Percentiles rank a stretch among this genome's conserved stretches.
phyloP scores from a whole-genome alignment of 2,888 invertebrate species.

The Ophonus ardosiacus region DNA sequence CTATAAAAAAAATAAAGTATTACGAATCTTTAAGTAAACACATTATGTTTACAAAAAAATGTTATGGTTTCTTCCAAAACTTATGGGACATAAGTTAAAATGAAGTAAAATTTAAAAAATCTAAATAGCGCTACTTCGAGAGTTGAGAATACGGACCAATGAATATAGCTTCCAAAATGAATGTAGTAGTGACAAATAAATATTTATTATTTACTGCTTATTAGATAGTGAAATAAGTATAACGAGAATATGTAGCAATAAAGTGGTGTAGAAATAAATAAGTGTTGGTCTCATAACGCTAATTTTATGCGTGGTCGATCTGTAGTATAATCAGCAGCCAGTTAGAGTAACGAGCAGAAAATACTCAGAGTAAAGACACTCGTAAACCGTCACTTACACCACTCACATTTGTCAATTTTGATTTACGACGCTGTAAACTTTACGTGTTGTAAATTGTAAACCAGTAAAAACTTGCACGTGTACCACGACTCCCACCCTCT shows the following conservation, averaged over 20 bases:
- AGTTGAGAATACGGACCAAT: no score
- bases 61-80: no score
- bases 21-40: no score
- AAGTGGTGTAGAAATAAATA: background rate
- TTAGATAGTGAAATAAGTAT: background rate
- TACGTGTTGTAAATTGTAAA: conserved; percentile 53
- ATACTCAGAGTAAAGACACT: conserved; percentile 25
- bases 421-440: conserved; percentile 53
- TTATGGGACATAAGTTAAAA: no score
- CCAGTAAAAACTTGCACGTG: conserved; percentile 43
- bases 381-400: conserved; percentile 19
- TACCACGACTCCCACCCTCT: background rate
- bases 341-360: conserved; percentile 40
- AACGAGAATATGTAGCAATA: background rate
- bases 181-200: no score
- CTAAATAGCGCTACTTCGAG: no score
- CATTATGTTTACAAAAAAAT: no score
- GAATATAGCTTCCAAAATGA: no score
- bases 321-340: conserved; percentile 31
- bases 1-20: no score
- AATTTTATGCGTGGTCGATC: background rate
- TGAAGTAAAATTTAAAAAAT: no score
- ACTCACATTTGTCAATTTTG: conserved; percentile 53
- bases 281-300: background rate
- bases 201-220: background rate